Evolutionary conservation across 2,797 vertebrate species (phyloP).

Genomic region (Mionectes olivaceus): DNA sequence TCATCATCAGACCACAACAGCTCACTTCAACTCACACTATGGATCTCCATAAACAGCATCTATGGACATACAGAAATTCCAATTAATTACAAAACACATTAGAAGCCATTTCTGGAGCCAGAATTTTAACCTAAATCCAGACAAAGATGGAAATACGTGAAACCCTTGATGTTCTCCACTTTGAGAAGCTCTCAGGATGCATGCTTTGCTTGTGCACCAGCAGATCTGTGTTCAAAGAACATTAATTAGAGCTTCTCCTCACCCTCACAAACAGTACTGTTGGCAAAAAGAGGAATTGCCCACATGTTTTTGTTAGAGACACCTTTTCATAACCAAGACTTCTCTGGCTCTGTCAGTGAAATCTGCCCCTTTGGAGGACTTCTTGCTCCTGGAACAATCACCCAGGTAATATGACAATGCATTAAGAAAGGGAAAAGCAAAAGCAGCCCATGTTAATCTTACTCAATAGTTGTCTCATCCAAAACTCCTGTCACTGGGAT

Average conservation of each 20-base stretch:
- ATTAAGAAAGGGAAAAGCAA: background rate
- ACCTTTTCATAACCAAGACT: background rate
- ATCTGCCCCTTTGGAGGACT: background rate
- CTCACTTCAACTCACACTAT: background rate
- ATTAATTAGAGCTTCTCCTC: background rate
- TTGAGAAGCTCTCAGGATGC: background rate
- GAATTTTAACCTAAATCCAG: background rate
- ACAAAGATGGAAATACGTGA: background rate
- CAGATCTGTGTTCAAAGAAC: background rate
- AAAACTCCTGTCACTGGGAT: conserved; percentile 90
- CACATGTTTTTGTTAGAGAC: background rate
- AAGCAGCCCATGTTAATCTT: conserved; percentile 66
- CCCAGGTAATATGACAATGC: background rate
- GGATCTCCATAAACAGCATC: background rate
- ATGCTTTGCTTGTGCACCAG: background rate
- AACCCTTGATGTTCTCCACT: background rate
- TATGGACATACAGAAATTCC: background rate
- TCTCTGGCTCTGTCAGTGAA: background rate
- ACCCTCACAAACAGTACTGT: background rate
- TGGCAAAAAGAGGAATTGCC: background rate
- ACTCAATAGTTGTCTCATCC: conserved; percentile 89
- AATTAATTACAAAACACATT: background rate
- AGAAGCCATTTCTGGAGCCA: background rate
- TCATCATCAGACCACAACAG: background rate
- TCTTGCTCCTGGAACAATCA: background rate